Base-by-base conservation (phyloP, 2,888 invertebrate genomes). In the Falcaria lacertinaria region DNA sequence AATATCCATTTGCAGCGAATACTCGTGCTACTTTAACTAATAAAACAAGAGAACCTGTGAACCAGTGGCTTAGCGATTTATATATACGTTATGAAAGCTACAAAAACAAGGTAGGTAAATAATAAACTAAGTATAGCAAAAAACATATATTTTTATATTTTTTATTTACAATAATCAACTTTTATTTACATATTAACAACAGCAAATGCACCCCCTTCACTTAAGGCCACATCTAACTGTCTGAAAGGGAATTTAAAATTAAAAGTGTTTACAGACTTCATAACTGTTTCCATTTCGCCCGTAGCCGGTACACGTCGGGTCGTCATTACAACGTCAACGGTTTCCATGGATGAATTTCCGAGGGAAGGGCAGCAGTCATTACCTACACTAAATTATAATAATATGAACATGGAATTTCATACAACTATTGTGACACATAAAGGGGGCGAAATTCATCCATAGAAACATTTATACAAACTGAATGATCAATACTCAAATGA, bases 131-230 rank as follows among this genome's bases (percentile, higher is more conserved):
- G 50, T 78, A 82, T 86, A 87, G 80, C 84, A 87, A 88, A 87
- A 87, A 89, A 89, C 88, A 87, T 86, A 87, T 88, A 85, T 81
- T 85, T n/a, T 83, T 80, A 81, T 84, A 84, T 67, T 83, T 83
- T 84, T 78, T 87, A 86, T 87, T 84, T 89, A 88, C 87, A 88
- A 89, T 86, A 85, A 74, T 84, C 77, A 88, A 89, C 87, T 85
- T 87, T 88, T 88, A 88, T 89, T 87, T 89, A 88, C 88, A 88
- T 87, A 86, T 88, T 79, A 87, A 89, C 87, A 89, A 83, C 86
- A 87, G 87, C 69, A 72, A 79, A 76, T 80, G 82, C 74, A 74
- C 70, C 69, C 59, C 75, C 66, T 64, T 64, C 52, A 54, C 50
- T 49, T 80, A 83, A 82, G 84, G 83, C 80, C 80, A 81, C 80